Conservation (phyloP, 2,888 invertebrate genomes). For the Scrobipalpa costella region DNA sequence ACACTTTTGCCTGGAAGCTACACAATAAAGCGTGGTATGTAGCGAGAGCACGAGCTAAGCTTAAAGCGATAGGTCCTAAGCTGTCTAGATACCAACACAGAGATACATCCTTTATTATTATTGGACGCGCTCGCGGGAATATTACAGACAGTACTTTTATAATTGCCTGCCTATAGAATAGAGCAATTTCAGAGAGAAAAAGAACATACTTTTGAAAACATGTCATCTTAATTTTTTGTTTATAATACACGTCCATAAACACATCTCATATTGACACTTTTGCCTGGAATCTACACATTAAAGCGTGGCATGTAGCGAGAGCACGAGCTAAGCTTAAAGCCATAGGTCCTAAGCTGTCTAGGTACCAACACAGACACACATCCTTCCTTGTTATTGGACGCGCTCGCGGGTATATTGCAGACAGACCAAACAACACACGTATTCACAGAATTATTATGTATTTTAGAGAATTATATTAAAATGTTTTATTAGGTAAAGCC, state of each 20-base stretch:
- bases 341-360: constrained; percentile 1
- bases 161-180: no score
- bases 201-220: no score
- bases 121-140: no score
- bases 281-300: neutral
- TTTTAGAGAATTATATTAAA: no score
- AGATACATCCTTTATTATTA: neutral
- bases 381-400: neutral
- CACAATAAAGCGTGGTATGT: neutral
- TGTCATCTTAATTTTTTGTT: no score
- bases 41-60: neutral
- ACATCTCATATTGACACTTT: neutral
- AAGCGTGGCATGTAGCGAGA: neutral
- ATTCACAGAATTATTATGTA: neutral
- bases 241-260: neutral
- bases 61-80: constrained; percentile 2
- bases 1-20: neutral
- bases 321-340: neutral
- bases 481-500: no score
- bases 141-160: no score
- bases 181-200: no score
- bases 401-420: neutral
- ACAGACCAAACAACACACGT: neutral
- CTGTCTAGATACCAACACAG: neutral
- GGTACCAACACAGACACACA: neutral